A percentile compares a stretch with the other conserved stretches of the same genome.
phyloP scores from a whole-genome alignment of 2,888 invertebrate species.

The Amblyteles armatorius region DNA sequence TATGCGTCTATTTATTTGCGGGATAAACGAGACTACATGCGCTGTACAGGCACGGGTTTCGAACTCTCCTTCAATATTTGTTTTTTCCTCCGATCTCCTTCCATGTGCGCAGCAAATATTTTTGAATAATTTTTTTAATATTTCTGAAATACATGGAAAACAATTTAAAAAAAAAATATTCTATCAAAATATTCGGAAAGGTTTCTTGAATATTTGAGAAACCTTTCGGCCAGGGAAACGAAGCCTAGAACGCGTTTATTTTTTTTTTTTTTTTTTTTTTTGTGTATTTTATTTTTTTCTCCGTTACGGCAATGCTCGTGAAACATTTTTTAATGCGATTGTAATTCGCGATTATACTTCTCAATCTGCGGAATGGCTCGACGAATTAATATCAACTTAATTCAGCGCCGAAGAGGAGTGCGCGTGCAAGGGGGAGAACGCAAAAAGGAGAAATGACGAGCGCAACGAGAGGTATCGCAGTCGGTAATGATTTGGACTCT shows the following conservation, averaged over 20 bases:
- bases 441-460: constrained; percentile 17
- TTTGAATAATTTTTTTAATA: too few species aligned
- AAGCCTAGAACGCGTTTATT: too few species aligned
- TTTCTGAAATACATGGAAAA: too few species aligned
- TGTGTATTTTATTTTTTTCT: neutral
- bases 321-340: constrained; percentile 12
- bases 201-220: too few species aligned
- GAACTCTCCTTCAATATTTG: constrained; percentile 34
- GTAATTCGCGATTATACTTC: neutral
- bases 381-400: neutral
- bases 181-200: too few species aligned
- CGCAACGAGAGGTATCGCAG: constrained; percentile 23
- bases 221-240: too few species aligned
- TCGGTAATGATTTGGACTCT: constrained; percentile 62
- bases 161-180: too few species aligned
- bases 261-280: too few species aligned
- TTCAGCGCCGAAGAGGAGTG: neutral
- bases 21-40: constrained; percentile 54
- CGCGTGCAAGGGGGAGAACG: neutral
- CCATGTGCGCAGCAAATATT: neutral
- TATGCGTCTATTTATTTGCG: constrained; percentile 37
- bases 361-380: neutral
- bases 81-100: neutral
- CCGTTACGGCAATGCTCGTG: neutral
- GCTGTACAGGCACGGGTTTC: constrained; percentile 31